Evolutionary conservation across 2,888 invertebrate genomes (phyloP).

Genomic region (Drosophila monieri): DNA sequence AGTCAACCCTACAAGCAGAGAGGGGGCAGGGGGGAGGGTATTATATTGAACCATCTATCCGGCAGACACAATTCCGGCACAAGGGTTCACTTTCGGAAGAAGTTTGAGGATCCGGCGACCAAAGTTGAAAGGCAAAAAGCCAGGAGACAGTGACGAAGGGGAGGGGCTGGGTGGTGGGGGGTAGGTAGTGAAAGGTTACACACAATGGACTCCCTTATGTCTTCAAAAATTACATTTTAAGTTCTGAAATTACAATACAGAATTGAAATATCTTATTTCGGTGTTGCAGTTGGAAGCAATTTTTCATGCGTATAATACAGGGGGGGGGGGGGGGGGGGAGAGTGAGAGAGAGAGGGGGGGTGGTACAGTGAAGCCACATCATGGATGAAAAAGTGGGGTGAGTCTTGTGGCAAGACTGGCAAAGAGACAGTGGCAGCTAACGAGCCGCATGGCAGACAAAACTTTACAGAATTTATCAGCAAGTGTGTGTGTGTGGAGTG

Average conservation of each 20-base stretch:
- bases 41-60: conserved; percentile 34
- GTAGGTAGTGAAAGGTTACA: conserved; percentile 14
- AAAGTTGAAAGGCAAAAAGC: conserved; percentile 43
- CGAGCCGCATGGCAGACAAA: conserved; percentile 75
- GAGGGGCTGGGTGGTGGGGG: too few species aligned
- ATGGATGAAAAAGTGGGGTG: conserved; percentile 14
- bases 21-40: neutral
- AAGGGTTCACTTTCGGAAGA: conserved; percentile 24
- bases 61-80: conserved; percentile 21
- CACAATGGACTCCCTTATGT: conserved; percentile 61
- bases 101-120: conserved; percentile 22
- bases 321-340: neutral
- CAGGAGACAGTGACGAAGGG: conserved; percentile 4
- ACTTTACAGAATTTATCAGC: conserved; percentile 77
- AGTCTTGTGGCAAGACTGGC: neutral
- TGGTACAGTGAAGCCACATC: conserved; percentile 50
- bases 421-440: conserved; percentile 54
- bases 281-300: conserved; percentile 57
- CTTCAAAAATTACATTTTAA: conserved; percentile 74
- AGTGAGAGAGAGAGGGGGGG: neutral
- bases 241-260: conserved; percentile 72
- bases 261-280: conserved; percentile 79
- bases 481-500: conserved; percentile 33
- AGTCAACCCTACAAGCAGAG: conserved; percentile 4
- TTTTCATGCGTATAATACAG: conserved; percentile 67